phyloP scores from a whole-genome alignment of 2,888 invertebrate species.

The Clostera curtula region DNA sequence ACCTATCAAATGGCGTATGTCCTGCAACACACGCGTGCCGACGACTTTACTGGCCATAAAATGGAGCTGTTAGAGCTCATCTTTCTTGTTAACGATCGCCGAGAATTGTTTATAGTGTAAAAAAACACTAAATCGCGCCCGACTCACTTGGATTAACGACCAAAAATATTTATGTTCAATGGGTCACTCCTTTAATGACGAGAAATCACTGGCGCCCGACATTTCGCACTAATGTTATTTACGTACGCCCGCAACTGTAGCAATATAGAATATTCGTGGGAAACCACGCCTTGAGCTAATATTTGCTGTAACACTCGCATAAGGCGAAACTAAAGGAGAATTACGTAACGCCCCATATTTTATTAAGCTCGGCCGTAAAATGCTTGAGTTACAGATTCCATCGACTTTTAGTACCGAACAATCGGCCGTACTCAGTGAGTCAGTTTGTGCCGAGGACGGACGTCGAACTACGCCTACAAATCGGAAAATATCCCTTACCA shows the following conservation, averaged over 20 bases:
- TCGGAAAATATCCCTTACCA: slow-evolving; percentile 45
- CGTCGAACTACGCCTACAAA: slow-evolving; percentile 57
- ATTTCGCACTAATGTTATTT: slow-evolving; percentile 14
- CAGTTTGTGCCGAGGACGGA: slow-evolving; percentile 56
- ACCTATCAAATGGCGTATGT: slow-evolving; percentile 46
- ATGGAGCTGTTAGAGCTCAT: slow-evolving; percentile 65
- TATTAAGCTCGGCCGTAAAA: slow-evolving; percentile 63
- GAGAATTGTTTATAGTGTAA: slow-evolving; percentile 69
- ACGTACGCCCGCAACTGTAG: slow-evolving; percentile 13
- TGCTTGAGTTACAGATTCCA: slow-evolving; percentile 66
- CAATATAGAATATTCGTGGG: slow-evolving; percentile 14
- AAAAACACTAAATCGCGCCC: slow-evolving; percentile 50
- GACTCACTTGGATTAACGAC: slow-evolving; percentile 49
- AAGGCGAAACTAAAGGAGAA: slow-evolving; percentile 45
- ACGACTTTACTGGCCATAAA: slow-evolving; percentile 70
- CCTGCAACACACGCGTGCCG: slow-evolving; percentile 51
- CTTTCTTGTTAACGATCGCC: slow-evolving; percentile 70
- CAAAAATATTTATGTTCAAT: slow-evolving; percentile 56
- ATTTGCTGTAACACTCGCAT: slow-evolving; percentile 44
- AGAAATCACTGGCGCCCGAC: slow-evolving; percentile 23
- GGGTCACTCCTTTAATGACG: slow-evolving; percentile 30
- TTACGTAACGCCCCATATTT: slow-evolving; percentile 68
- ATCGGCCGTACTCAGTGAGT: slow-evolving; percentile 60
- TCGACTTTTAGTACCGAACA: slow-evolving; percentile 66
- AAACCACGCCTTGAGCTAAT: slow-evolving; percentile 31